phyloP scores from a whole-genome alignment of 2,113 vertebrate species.

The Pedetes capensis region DNA sequence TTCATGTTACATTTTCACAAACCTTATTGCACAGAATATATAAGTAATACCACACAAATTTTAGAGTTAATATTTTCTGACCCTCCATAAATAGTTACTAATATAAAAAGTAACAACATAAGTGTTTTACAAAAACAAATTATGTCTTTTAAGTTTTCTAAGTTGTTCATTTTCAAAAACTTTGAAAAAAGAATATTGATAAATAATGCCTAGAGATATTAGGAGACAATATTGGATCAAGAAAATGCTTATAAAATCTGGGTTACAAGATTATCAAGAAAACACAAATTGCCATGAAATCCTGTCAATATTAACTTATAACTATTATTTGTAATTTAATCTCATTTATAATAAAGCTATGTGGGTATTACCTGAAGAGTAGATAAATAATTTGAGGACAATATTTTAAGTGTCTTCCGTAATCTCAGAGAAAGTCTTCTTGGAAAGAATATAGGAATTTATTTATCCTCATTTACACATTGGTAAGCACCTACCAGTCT shows the following conservation, averaged over 20 bases:
- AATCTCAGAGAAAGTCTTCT: neutral
- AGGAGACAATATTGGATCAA: neutral
- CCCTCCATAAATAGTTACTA: neutral
- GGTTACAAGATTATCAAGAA: neutral
- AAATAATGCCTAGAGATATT: neutral
- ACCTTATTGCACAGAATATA: neutral
- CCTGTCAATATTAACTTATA: neutral
- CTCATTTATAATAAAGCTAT: neutral
- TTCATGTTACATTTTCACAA: neutral
- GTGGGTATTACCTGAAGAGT: neutral
- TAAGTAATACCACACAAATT: neutral
- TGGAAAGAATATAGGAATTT: neutral
- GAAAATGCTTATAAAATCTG: neutral
- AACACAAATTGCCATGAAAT: neutral
- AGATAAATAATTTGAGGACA: neutral
- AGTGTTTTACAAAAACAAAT: neutral
- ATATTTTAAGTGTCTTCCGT: neutral
- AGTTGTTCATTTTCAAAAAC: conserved; percentile 22
- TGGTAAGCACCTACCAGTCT: neutral
- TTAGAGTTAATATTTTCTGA: neutral
- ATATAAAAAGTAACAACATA: neutral
- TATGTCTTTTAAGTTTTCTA: neutral
- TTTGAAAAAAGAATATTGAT: neutral
- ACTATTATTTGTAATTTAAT: conserved; percentile 1
- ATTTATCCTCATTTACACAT: neutral